A percentile compares a stretch with the other conserved stretches of the same genome.
phyloP scores from a whole-genome alignment of 2,888 invertebrate genomes.

The Scelioninae gen. 2 region DNA sequence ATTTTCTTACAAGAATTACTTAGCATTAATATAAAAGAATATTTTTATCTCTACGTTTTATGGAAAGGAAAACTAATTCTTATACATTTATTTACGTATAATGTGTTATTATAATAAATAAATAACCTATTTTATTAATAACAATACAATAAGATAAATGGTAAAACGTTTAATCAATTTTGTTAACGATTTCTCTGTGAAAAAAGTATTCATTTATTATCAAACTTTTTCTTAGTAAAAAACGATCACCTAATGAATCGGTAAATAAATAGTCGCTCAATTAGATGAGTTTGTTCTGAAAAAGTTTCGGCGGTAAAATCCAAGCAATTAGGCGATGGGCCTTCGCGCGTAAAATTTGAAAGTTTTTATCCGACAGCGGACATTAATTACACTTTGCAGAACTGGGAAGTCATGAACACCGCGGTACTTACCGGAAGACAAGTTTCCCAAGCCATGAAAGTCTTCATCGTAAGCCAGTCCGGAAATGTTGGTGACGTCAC shows the following conservation, averaged over 20 bases:
- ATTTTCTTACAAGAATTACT: too few relatives aligned
- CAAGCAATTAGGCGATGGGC: constrained; percentile 32
- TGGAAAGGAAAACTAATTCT: too few relatives aligned
- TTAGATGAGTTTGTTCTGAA: constrained; percentile 43
- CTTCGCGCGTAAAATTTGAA: constrained; percentile 37
- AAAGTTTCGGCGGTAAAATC: constrained; percentile 41
- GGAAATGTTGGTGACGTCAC: constrained; percentile 97
- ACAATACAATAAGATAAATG: not conserved
- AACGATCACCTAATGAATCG: constrained; percentile 31
- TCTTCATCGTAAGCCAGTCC: constrained; percentile 95
- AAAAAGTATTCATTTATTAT: too few relatives aligned
- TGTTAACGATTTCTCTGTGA: not conserved
- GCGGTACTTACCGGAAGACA: constrained; percentile 95
- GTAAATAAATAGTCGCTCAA: constrained; percentile 47
- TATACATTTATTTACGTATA: too few relatives aligned
- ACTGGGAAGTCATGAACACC: constrained; percentile 96
- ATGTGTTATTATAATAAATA: too few relatives aligned
- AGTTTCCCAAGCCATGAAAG: constrained; percentile 96
- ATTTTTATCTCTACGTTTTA: too few relatives aligned
- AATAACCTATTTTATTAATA: too few relatives aligned
- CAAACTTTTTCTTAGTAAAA: constrained; percentile 11
- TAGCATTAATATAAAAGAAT: too few relatives aligned
- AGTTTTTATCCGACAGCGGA: constrained; percentile 46
- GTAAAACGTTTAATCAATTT: not conserved
- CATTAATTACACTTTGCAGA: constrained; percentile 78